Evolutionary conservation across 1,140 invertebrate species (phyloP).

Genomic region (Rhysida immarginata): DNA sequence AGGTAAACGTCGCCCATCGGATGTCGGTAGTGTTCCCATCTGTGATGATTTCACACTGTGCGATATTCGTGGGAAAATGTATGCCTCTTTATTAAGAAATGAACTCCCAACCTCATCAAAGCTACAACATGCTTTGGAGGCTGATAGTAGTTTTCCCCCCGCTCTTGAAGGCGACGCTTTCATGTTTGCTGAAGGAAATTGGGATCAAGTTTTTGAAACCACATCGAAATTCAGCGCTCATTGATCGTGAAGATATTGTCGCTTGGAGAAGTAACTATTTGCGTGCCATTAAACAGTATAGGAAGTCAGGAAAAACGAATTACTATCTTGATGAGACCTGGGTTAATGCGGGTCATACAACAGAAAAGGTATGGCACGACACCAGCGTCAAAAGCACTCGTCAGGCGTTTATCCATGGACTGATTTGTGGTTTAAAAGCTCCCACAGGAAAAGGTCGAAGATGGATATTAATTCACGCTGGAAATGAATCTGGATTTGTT

Average conservation of each 20-base stretch:
- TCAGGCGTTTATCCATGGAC: no score
- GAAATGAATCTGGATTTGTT: constrained; percentile 14
- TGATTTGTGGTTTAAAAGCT: no score
- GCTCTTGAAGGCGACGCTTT: neutral
- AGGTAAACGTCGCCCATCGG: no score
- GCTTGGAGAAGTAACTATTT: neutral
- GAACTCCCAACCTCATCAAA: neutral
- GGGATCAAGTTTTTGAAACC: neutral
- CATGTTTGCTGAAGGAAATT: neutral
- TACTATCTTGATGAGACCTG: neutral
- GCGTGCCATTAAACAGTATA: neutral
- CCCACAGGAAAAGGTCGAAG: no score
- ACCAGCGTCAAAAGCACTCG: no score
- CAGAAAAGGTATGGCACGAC: no score
- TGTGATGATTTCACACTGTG: neutral
- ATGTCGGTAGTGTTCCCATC: no score
- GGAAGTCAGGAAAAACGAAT: neutral
- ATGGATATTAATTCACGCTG: constrained; percentile 17
- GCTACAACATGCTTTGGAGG: neutral
- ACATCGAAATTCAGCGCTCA: neutral
- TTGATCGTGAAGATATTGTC: neutral
- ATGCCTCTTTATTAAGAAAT: neutral
- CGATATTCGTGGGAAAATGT: neutral
- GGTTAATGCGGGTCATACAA: constrained; percentile 1
- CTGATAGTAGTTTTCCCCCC: neutral